phyloP scores from a whole-genome alignment of 2,888 invertebrate genomes.

The Dastarcus helophoroides region DNA sequence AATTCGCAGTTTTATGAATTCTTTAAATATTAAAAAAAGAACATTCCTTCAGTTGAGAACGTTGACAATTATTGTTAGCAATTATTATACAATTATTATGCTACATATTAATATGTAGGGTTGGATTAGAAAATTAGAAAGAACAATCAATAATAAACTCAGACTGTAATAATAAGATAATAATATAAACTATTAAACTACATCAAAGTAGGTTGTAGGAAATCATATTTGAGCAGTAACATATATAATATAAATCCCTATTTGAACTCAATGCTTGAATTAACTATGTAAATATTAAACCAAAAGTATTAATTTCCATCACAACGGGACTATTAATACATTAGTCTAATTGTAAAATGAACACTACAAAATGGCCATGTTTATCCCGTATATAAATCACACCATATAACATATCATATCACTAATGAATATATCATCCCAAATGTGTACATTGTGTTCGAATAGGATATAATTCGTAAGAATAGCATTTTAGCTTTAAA shows the following conservation, averaged over 20 bases:
- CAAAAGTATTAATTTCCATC: too few species aligned
- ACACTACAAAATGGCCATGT: slow-evolving; percentile 11
- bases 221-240: slow-evolving; percentile 12
- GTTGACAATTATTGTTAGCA: slow-evolving; percentile 3
- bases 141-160: slow-evolving; percentile 27
- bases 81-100: slow-evolving; percentile 7
- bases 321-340: too few species aligned
- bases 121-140: slow-evolving; percentile 10
- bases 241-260: not conserved
- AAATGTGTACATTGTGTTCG: slow-evolving; percentile 11
- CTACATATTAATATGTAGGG: slow-evolving; percentile 2
- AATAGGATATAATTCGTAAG: slow-evolving; percentile 8
- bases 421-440: slow-evolving; percentile 7
- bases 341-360: too few species aligned
- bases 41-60: too few species aligned
- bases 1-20: slow-evolving; percentile 9
- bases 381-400: slow-evolving; percentile 15
- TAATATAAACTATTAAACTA: slow-evolving; percentile 24
- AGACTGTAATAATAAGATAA: slow-evolving; percentile 37
- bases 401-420: slow-evolving; percentile 11
- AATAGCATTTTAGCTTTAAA: slow-evolving; percentile 11
- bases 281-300: not conserved
- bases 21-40: slow-evolving; percentile 12
- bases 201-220: slow-evolving; percentile 24
- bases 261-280: slow-evolving; percentile 1